Conservation (phyloP, 2,113 vertebrate species). For the Neolamprologus devosi region DNA sequence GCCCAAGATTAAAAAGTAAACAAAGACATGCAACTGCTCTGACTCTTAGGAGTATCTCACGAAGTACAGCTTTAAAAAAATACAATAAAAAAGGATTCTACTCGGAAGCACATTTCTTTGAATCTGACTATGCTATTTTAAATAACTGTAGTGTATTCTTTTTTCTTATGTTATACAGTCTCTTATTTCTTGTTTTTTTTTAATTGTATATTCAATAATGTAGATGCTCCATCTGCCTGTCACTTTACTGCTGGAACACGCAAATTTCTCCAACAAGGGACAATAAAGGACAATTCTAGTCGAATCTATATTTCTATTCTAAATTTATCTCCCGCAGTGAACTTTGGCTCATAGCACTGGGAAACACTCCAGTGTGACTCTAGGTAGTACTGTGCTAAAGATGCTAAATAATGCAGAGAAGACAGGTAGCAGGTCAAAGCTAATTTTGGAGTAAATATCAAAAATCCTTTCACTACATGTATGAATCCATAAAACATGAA, state of each 20-base stretch:
- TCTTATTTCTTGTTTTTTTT: not conserved
- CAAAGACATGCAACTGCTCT: not conserved
- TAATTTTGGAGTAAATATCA: not conserved
- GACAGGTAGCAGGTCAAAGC: not conserved
- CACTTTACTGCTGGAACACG: not conserved
- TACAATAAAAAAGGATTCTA: not conserved
- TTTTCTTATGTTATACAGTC: not conserved
- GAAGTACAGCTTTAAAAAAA: not conserved
- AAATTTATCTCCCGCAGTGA: not conserved
- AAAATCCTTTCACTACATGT: not conserved
- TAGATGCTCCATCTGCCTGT: not conserved
- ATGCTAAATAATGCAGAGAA: not conserved
- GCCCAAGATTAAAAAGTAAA: not conserved
- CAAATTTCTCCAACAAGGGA: not conserved
- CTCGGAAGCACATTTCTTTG: not conserved
- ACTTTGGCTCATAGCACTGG: not conserved
- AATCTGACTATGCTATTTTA: not conserved
- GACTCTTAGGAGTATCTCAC: not conserved
- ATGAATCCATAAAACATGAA: not conserved
- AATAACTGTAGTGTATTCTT: not conserved
- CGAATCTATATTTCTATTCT: not conserved
- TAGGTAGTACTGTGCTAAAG: not conserved
- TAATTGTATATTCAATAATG: fast-evolving
- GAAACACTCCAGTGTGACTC: not conserved
- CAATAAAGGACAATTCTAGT: not conserved